phyloP scores from a whole-genome alignment of 2,888 invertebrate genomes.

The Cremastinae sp. region DNA sequence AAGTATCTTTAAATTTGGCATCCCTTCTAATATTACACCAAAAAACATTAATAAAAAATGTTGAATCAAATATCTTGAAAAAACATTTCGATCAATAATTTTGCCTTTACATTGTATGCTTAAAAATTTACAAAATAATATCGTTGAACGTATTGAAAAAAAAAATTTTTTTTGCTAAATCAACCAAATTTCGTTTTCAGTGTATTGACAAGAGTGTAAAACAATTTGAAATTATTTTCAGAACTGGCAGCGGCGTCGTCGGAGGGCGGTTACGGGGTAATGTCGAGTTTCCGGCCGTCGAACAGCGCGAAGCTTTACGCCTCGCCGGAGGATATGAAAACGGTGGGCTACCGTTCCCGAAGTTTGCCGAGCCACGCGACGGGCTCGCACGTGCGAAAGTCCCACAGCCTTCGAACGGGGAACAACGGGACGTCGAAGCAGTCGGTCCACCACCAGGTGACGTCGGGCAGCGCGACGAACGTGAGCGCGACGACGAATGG shows the following conservation, averaged over 20 bases:
- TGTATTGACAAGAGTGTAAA: too few relatives aligned
- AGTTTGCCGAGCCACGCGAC: constrained; percentile 82
- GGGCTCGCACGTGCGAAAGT: constrained; percentile 84
- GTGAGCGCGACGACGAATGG: constrained; percentile 62
- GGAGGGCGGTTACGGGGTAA: constrained; percentile 83
- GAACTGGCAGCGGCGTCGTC: constrained; percentile 79
- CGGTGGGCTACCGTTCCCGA: constrained; percentile 85
- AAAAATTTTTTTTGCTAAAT: too few relatives aligned
- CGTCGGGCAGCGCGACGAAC: constrained; percentile 64
- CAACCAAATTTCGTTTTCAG: too few relatives aligned
- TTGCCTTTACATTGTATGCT: too few relatives aligned
- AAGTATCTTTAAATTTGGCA: too few relatives aligned
- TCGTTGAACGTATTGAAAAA: too few relatives aligned
- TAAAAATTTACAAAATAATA: too few relatives aligned
- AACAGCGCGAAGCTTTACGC: constrained; percentile 93
- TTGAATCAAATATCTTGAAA: too few relatives aligned
- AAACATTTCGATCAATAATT: too few relatives aligned
- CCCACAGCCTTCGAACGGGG: constrained; percentile 83
- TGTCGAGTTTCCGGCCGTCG: constrained; percentile 94
- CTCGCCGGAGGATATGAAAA: constrained; percentile 91
- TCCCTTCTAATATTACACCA: too few relatives aligned
- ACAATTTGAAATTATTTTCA: too few relatives aligned
- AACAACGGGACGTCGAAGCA: constrained; percentile 80
- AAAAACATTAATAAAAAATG: too few relatives aligned
- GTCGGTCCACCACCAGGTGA: constrained; percentile 66